Percentiles rank a stretch among this genome's conserved stretches.
Conservation (phyloP, 2,797 vertebrate species). For the Tinamus major region DNA sequence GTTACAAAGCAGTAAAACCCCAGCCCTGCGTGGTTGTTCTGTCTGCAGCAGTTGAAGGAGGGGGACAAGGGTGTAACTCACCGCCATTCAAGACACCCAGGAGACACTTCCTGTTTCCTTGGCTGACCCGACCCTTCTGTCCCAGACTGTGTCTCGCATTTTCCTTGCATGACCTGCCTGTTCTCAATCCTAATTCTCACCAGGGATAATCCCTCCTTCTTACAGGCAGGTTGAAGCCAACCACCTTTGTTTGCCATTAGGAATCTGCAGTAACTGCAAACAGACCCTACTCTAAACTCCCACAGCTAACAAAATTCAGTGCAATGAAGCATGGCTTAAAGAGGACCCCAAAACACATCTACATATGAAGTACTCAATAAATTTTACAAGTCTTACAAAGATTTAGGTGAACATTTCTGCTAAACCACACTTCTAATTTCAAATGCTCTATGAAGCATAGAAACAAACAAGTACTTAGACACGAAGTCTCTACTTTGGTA, state of each 20-base stretch:
- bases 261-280: background rate
- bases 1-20: background rate
- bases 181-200: background rate
- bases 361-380: background rate
- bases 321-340: background rate
- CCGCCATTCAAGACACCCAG: background rate
- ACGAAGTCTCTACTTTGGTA: background rate
- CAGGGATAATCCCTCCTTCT: conserved; percentile 9
- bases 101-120: background rate
- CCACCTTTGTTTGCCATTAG: background rate
- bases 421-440: background rate
- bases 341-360: background rate
- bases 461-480: background rate
- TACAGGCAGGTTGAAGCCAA: background rate
- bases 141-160: background rate
- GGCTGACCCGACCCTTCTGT: background rate
- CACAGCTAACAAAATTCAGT: background rate
- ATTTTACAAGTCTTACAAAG: background rate
- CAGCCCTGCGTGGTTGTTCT: background rate
- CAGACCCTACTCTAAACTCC: background rate
- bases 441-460: background rate
- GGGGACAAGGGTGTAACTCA: background rate
- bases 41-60: background rate
- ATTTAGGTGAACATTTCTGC: background rate
- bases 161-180: conserved; percentile 7